Evolutionary conservation across 2,888 invertebrate genomes (phyloP).

Genomic region (Erebia epiphron): DNA sequence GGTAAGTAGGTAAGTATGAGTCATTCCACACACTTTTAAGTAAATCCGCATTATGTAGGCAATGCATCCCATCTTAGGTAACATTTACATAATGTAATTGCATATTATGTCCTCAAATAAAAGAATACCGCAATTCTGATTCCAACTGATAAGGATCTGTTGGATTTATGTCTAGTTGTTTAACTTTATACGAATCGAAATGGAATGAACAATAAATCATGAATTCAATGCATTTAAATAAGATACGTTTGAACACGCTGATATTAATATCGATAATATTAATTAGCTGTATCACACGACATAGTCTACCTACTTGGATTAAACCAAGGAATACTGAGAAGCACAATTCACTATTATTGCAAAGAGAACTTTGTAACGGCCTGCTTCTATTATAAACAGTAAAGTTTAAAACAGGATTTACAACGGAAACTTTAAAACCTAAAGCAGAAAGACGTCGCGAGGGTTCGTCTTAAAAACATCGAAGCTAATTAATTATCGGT

Average conservation of each 20-base stretch:
- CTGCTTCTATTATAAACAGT: too few relatives aligned
- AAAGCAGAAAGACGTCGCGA: too few relatives aligned
- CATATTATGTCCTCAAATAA: background rate
- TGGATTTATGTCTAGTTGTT: constrained; percentile 8
- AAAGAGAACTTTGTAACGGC: too few relatives aligned
- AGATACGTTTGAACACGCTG: background rate
- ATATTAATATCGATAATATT: background rate
- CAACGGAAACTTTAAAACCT: too few relatives aligned
- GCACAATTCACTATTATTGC: too few relatives aligned
- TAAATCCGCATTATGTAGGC: background rate
- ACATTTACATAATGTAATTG: background rate
- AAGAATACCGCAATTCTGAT: background rate
- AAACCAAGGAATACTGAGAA: background rate
- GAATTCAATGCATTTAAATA: constrained; percentile 34
- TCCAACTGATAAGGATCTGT: background rate
- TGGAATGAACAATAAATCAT: constrained; percentile 26
- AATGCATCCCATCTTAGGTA: background rate
- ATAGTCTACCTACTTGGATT: background rate
- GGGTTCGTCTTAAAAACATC: too few relatives aligned
- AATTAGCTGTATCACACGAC: background rate
- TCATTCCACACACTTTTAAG: background rate
- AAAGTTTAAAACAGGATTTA: too few relatives aligned
- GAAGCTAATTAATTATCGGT: too few relatives aligned
- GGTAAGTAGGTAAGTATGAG: background rate
- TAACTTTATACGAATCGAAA: constrained; percentile 11